Conservation (phyloP, 2,888 invertebrate species). For the Pyrochroa serraticornis region DNA sequence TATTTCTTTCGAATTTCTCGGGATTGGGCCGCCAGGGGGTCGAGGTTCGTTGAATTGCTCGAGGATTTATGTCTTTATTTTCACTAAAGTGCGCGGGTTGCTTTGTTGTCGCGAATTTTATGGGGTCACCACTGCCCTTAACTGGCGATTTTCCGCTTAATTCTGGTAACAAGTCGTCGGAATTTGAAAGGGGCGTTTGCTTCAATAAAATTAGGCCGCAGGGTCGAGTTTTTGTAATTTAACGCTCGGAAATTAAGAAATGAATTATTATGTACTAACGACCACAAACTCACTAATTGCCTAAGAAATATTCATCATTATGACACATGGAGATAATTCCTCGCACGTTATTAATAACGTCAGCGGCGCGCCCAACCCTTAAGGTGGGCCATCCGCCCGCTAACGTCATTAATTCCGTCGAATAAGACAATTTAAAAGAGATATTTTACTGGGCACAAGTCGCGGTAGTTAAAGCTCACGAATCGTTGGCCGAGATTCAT, state of each 20-base stretch:
- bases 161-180: neutral
- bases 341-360: neutral
- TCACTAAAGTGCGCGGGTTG: slow-evolving; percentile 30
- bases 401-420: slow-evolving; percentile 2
- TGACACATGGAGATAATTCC: slow-evolving; percentile 9
- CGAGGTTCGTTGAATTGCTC: slow-evolving; percentile 40
- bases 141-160: neutral
- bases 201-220: neutral
- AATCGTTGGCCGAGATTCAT: slow-evolving; percentile 15
- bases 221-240: neutral
- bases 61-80: slow-evolving; percentile 50
- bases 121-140: neutral
- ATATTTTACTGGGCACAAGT: slow-evolving; percentile 12
- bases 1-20: slow-evolving; percentile 47
- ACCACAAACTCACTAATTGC: slow-evolving; percentile 26
- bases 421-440: slow-evolving; percentile 6
- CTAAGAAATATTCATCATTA: slow-evolving; percentile 33
- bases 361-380: neutral
- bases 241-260: slow-evolving; percentile 14
- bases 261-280: slow-evolving; percentile 31
- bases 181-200: neutral
- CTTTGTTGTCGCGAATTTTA: neutral
- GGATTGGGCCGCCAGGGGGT: slow-evolving; percentile 45
- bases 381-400: neutral
- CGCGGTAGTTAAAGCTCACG: neutral